phyloP scores from a whole-genome alignment of 2,113 vertebrate genomes.

The Bombycilla garrulus region DNA sequence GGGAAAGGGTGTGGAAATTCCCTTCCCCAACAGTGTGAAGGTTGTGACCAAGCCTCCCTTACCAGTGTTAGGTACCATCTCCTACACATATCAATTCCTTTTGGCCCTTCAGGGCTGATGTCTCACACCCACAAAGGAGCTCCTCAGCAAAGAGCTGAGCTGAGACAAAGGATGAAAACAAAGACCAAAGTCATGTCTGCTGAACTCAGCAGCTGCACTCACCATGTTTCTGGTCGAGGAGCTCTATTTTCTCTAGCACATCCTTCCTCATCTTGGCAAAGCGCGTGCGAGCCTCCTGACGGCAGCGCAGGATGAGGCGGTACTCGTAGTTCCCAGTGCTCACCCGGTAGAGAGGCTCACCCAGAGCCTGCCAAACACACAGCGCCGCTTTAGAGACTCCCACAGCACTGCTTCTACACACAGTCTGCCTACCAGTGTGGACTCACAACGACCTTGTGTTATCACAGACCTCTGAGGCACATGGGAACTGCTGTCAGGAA shows the following conservation, averaged over 20 bases:
- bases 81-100: neutral
- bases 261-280: constrained; percentile 99
- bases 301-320: constrained; percentile 91
- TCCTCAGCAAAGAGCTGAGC: neutral
- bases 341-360: constrained; percentile 93
- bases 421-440: neutral
- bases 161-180: neutral
- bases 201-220: constrained; percentile 5
- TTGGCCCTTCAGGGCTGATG: neutral
- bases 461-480: neutral
- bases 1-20: neutral
- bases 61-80: neutral
- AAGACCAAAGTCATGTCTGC: neutral
- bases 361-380: constrained; percentile 81
- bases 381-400: neutral
- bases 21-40: neutral
- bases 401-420: neutral
- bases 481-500: neutral
- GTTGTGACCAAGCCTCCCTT: neutral
- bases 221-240: constrained; percentile 99
- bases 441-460: neutral
- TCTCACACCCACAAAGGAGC: neutral
- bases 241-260: constrained; percentile 95
- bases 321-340: constrained; percentile 98
- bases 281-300: constrained; percentile 92